These are phyloP conservation scores for Bombus consobrinus DNA, from an alignment of 1,140 invertebrate genomes.

Conservation along the genomic window DNA sequence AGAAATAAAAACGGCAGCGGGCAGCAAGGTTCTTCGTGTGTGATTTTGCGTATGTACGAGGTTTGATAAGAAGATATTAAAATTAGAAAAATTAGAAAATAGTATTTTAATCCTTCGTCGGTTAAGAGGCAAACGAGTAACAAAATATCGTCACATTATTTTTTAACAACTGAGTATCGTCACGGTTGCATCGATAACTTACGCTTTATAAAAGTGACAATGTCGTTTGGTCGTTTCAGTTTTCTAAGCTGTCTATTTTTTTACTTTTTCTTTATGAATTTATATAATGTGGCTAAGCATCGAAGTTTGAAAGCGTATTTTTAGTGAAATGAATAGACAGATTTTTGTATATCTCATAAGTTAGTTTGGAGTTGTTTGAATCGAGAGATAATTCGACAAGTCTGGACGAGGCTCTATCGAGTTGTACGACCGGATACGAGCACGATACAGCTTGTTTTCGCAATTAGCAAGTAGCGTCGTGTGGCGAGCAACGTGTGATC, in stretches of 20 bases:
- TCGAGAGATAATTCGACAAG: background rate
- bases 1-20: background rate
- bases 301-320: no score
- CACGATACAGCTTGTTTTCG: slow-evolving; percentile 34
- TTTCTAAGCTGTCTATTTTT: no score
- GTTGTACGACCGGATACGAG: background rate
- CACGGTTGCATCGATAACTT: no score
- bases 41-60: background rate
- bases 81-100: no score
- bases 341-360: no score
- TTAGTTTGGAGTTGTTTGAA: no score
- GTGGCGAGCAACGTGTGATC: slow-evolving; percentile 22
- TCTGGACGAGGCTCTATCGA: background rate
- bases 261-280: background rate
- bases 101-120: background rate
- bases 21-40: no score
- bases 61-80: no score
- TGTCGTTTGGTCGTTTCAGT: no score
- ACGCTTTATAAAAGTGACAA: background rate
- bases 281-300: no score
- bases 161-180: no score
- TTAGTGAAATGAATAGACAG: no score
- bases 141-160: background rate
- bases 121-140: background rate
- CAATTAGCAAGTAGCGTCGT: slow-evolving; percentile 19